phyloP scores from a whole-genome alignment of 2,888 invertebrate genomes.

The Spisula subtruncata region DNA sequence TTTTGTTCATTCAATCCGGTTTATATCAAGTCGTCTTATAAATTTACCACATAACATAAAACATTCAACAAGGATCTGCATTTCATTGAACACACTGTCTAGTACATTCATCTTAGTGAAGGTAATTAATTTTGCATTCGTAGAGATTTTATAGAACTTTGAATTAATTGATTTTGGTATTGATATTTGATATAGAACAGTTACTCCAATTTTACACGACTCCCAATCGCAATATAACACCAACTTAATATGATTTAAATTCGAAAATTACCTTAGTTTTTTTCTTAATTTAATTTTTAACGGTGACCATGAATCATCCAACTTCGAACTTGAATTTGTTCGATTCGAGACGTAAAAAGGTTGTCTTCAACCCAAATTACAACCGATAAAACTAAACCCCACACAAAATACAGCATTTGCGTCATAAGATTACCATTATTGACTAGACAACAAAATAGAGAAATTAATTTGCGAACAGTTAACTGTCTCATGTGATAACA shows the following conservation, averaged over 20 bases:
- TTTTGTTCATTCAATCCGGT: not conserved
- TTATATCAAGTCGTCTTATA: not conserved
- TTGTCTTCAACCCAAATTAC: not conserved
- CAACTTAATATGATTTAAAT: too few relatives aligned
- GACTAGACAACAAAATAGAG: not conserved
- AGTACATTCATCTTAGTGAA: not conserved
- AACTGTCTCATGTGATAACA: not conserved
- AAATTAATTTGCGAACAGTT: not conserved
- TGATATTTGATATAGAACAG: too few relatives aligned
- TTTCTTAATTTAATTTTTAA: too few relatives aligned
- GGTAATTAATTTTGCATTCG: not conserved
- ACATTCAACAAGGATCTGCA: not conserved
- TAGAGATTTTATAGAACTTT: too few relatives aligned
- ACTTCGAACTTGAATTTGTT: not conserved
- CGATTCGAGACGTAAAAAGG: not conserved
- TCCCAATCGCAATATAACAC: too few relatives aligned
- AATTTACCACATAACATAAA: not conserved
- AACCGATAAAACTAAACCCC: not conserved
- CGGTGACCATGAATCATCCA: too few relatives aligned
- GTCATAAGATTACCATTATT: conserved; percentile 8
- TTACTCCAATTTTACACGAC: too few relatives aligned
- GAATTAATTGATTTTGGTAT: too few relatives aligned
- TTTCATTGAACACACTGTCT: not conserved
- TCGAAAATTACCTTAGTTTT: too few relatives aligned
- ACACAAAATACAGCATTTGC: not conserved